Base-by-base conservation (phyloP, 1,140 invertebrate genomes). In the Aphis craccivora region DNA sequence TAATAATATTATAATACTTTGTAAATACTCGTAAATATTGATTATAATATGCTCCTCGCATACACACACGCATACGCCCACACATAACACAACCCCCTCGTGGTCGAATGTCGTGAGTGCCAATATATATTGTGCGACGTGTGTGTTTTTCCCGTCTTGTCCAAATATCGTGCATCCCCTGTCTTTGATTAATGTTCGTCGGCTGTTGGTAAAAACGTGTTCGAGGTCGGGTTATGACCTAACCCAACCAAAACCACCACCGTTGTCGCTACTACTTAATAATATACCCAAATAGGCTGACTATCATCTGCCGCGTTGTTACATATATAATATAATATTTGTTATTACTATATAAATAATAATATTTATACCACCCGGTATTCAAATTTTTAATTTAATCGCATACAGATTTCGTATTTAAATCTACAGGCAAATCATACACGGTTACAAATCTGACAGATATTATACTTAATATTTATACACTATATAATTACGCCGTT, bases 1-100 rank as follows among this genome's bases (percentile, higher is more conserved):
- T 76, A 76, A n/a, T 76, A 76, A 84, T 84, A 84, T 43, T n/a
- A 88, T 48, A 76, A 76, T 76, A 30, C 51, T 22, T 40, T 40
- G 88, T 89, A 89, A 89, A 89, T 89, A 89, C 18, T 53, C 87
- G 48, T 89, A 89, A 89, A 89, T 40, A 89, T 89, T 89, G 88
- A 89, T 89, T n/a, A 83, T 83, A 23, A 83, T 83, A 23, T 37
- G 8, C 8, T 35, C 2, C 22, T 83, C 35, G 22, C 30, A 67
- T 2, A 67, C 23, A 84, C 84, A 11, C 11, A 45, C 83, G 45
- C 8, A 43, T 40, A 86, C 18, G 18, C 48, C 18, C 23, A n/a
- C 25, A 18, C 43, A 45, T 43, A 9, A 4, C 23, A 8, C 45
- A 35, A 40, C 20, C 14, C 51, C 35, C 48, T 55, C 20, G 7